Conservation (phyloP, 2,797 vertebrate species). For the Halcyon chelicuti region DNA sequence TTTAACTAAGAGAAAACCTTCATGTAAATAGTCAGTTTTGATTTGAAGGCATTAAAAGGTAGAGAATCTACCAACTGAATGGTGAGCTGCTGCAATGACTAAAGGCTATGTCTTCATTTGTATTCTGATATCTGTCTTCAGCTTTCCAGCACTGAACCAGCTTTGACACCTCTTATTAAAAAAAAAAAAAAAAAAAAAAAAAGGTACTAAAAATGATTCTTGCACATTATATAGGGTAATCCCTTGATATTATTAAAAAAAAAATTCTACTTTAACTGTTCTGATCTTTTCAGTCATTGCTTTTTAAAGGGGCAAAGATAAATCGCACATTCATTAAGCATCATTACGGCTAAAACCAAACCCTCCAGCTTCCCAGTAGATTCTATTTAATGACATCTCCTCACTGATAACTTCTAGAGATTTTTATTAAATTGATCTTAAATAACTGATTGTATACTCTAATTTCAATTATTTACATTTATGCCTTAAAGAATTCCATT, state of each 20-base stretch:
- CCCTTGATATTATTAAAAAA: neutral
- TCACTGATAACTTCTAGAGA: neutral
- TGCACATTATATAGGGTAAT: neutral
- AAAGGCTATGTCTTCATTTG: neutral
- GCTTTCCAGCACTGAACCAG: neutral
- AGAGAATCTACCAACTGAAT: neutral
- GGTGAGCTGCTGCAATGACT: neutral
- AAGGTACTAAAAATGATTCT: neutral
- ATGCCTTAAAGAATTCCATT: neutral
- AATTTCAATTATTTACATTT: neutral
- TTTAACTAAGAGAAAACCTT: neutral
- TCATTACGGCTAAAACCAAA: neutral
- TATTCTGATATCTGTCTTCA: neutral
- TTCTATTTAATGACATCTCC: neutral
- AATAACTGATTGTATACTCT: neutral
- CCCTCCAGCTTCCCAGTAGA: neutral
- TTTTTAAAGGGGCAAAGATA: neutral
- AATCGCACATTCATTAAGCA: rapidly evolving
- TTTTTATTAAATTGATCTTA: neutral
- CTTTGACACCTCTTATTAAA: neutral
- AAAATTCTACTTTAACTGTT: neutral
- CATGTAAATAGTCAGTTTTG: neutral
- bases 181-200: too few species aligned
- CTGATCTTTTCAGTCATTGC: neutral
- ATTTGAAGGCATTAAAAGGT: neutral